Base-by-base conservation (phyloP, 2,888 invertebrate genomes). In the Dicyrtomina minuta region DNA sequence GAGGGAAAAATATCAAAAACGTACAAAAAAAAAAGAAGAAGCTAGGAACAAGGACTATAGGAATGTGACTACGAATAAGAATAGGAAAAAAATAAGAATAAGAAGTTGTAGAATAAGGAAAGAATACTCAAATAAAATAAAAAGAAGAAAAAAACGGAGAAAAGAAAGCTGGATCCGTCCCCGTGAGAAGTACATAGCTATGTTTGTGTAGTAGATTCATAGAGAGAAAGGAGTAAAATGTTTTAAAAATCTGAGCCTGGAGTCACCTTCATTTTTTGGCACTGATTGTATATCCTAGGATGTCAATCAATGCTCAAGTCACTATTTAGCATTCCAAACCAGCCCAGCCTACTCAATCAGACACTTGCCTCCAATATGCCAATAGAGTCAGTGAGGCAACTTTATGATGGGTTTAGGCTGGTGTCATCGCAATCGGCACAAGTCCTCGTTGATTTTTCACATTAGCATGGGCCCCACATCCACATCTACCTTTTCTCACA, bases 391-490 rank as follows among this genome's bases (percentile, higher is more conserved):
- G 39, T 58, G 53, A 51, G 58, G 53, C 56, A 65, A 65, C 33
- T 70, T 56, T 65, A 65, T 70, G 73, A 73, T 72, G 70, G 68
- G 62, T 72, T 74, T 69, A 72, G 73, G 66, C 70, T 72, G 74
- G 77, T 75, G 75, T 76, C 76, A 77, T 76, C 75, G 60, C 73
- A 71, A 74, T 74, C 66, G 53, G 67, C 71, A 72, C 72, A 68
- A 43, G 60, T 55, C 55, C 71, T 72, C 73, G 77, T 75, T 77
- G 77, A 75, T 77, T 77, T 77, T 77, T 71, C 72, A 72, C 75
- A 75, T 77, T 77, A 77, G 75, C 75, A 77, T 77, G 77, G 73
- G 74, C 71, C 70, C 73, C 75, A 74, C 75, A 77, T 77, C 72
- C 58, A 65, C 44, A 17, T 33, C 17, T 15, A n/a, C 43, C 62